Conservation (phyloP, 2,113 vertebrate genomes). For the Eolophus roseicapilla region DNA sequence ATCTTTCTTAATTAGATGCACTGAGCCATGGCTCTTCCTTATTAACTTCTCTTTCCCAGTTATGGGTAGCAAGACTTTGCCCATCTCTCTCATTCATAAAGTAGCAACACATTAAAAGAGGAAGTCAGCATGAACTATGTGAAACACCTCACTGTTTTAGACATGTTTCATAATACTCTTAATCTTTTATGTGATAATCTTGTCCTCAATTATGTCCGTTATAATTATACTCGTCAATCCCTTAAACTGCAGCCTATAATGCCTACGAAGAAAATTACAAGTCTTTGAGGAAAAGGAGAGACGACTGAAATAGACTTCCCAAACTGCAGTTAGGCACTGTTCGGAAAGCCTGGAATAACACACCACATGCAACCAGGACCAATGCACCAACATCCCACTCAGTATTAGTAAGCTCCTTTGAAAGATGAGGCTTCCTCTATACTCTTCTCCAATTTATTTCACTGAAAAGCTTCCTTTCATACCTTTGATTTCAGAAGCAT, state of each 20-base stretch:
- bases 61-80: background rate
- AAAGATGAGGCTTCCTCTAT: background rate
- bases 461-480: background rate
- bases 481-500: background rate
- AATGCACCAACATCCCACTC: background rate
- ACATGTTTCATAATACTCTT: background rate
- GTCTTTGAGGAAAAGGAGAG: background rate
- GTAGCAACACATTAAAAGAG: background rate
- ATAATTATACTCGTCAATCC: background rate
- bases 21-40: background rate
- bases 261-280: background rate
- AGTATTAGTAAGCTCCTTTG: background rate
- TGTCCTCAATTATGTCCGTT: background rate
- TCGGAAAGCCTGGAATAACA: background rate
- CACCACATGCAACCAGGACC: background rate
- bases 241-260: background rate
- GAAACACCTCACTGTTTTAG: background rate
- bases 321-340: background rate
- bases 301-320: background rate
- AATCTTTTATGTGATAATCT: background rate
- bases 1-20: background rate
- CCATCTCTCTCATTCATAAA: background rate
- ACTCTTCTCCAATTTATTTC: background rate
- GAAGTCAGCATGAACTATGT: background rate
- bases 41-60: background rate